Conservation (phyloP, 1,140 invertebrate genomes). For the Bombus vancouverensis region DNA sequence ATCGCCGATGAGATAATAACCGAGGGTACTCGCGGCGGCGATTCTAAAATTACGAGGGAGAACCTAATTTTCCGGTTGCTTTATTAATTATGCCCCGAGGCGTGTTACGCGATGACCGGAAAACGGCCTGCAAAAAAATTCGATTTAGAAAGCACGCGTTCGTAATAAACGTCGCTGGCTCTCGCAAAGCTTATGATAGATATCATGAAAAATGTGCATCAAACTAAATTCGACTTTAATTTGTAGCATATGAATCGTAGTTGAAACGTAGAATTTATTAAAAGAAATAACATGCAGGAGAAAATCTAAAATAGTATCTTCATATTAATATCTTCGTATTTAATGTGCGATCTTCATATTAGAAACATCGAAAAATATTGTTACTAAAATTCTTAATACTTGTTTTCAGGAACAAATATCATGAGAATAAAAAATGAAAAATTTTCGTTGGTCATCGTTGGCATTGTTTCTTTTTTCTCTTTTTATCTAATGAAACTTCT, state of each 20-base stretch:
- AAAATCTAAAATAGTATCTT: too few relatives aligned
- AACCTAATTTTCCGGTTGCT: conserved; percentile 56
- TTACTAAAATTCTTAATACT: neutral
- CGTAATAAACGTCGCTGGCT: conserved; percentile 2
- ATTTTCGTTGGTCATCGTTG: neutral
- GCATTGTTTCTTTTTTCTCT: neutral
- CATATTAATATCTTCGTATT: too few relatives aligned
- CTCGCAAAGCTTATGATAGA: neutral
- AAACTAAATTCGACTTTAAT: neutral
- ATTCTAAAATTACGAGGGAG: conserved; percentile 55
- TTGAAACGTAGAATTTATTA: neutral
- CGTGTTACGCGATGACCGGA: conserved; percentile 49
- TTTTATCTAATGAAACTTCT: neutral
- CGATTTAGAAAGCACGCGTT: conserved; percentile 37
- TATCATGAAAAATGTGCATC: neutral
- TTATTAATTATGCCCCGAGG: conserved; percentile 49
- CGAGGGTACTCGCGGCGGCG: conserved; percentile 18
- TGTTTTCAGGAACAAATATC: neutral
- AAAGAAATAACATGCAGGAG: too few relatives aligned
- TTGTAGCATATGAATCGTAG: too few relatives aligned
- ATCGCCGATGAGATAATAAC: conserved; percentile 33
- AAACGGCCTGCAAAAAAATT: conserved; percentile 40
- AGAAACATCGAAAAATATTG: neutral
- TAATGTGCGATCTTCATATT: too few relatives aligned
- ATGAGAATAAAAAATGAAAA: neutral